These are phyloP conservation scores for Leptatherina wallacei DNA, from an alignment of 2,797 vertebrate genomes.

Conservation along the genomic window DNA sequence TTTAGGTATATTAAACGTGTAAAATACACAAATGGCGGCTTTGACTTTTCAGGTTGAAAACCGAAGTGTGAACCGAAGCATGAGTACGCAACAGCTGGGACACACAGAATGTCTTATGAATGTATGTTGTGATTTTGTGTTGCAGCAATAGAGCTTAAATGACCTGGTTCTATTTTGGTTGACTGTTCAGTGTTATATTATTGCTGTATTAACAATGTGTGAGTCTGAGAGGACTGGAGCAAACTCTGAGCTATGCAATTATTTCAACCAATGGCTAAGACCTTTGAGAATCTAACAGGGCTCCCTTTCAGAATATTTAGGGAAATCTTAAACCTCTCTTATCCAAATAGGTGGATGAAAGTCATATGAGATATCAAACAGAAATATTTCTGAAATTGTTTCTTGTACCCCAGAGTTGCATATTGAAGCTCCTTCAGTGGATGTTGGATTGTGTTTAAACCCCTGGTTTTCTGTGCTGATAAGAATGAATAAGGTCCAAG, in stretches of 20 bases:
- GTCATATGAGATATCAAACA: slow-evolving; percentile 27
- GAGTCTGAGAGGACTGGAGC: slow-evolving; percentile 50
- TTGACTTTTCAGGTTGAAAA: slow-evolving; percentile 16
- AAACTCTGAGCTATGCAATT: slow-evolving; percentile 69
- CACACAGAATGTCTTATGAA: slow-evolving; percentile 12
- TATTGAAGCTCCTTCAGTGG: slow-evolving; percentile 26
- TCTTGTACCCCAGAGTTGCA: not conserved
- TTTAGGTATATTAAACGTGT: slow-evolving; percentile 23
- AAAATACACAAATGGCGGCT: slow-evolving; percentile 16
- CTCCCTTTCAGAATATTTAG: slow-evolving; percentile 18
- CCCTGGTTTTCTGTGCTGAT: slow-evolving; percentile 20
- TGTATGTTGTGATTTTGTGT: slow-evolving; percentile 35
- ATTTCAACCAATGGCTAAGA: slow-evolving; percentile 56
- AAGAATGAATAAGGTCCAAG: slow-evolving; percentile 9
- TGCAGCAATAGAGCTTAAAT: slow-evolving; percentile 28
- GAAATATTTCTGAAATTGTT: slow-evolving; percentile 12
- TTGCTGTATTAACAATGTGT: slow-evolving; percentile 40
- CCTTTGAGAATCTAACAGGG: slow-evolving; percentile 11
- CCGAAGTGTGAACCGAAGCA: slow-evolving; percentile 12
- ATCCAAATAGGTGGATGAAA: slow-evolving; percentile 27
- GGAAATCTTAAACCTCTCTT: not conserved
- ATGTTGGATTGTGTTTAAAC: slow-evolving; percentile 11
- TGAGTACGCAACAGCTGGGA: slow-evolving; percentile 16
- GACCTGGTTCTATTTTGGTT: slow-evolving; percentile 19
- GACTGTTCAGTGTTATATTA: slow-evolving; percentile 35